Evolutionary conservation across 2,113 vertebrate species (phyloP), one percentile per base, ranked within the genome.

Genomic region (Acanthochromis polyacanthus): DNA sequence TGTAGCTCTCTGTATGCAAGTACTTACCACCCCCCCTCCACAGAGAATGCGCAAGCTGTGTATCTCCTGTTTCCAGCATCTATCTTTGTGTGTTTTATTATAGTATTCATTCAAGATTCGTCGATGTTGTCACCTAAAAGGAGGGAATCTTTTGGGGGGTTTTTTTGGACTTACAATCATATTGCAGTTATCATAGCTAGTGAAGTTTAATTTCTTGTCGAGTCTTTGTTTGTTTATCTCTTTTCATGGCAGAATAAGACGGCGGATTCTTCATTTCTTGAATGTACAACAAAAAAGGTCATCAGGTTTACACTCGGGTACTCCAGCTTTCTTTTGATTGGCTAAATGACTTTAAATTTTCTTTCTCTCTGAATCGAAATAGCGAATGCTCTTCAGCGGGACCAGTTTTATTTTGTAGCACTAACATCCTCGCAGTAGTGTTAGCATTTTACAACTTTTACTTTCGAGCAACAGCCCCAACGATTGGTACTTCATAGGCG

Each of bases 211-310:
- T 53, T 72, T 69, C 65, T 43, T 7, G 32, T 36, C 32, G 7
- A 36, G 32, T 36, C 20, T 65, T 67, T 64, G 12, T 40, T 55
- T 57, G 25, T 56, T 84, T 75, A 25, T 69, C 76, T 80, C 25
- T 28, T 78, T 72, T 73, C 48, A 62, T 81, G 71, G 67, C 79
- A 57, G 32, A 58, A 28, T 55, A 53, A 62, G 72, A 32, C 78
- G 63, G 75, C 81, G 45, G 73, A 77, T 77, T 85, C 53, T 88
- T 88, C 20, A 52, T 83, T 93, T 90, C 74, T 90, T 92, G 81
- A 93, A 93, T 93, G 92, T 94, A 90, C 83, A 91, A 87, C 70
- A 88, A 89, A 85, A 25, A 86, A 81, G 68, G 80, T 92, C 83
- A 86, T 89, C 85, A 81, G 80, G 88, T 92, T 91, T 92, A 90